Base-by-base conservation (phyloP, 2,888 invertebrate genomes). In the Apoderus coryli region DNA sequence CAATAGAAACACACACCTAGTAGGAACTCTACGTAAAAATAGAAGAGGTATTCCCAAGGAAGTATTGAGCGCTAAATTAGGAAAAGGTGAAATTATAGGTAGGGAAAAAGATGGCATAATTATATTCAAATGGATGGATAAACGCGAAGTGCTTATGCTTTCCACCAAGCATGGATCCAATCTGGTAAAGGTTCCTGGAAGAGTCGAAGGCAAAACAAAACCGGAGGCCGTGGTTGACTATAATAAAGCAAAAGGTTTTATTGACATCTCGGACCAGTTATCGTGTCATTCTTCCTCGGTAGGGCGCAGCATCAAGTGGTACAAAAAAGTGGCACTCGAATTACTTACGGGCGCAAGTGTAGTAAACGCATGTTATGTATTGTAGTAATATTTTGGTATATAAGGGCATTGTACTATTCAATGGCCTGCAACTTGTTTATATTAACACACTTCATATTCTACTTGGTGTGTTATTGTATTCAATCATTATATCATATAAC, bases 21-120 rank as follows among this genome's bases (percentile, higher is more conserved):
- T 46, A 25, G 47, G 44, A 33, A 48, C 45, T 16, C 31, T 50
- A 13, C 34, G 45, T 16, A 29, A 26, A 32, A 49, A 49, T 36
- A 32, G 45, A 27, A 38, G 41, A 38, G 30, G 35, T 25, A 46
- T 40, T 33, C 45, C 46, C 15, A 35, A 36, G 23, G 38, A 44
- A 30, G 40, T 44, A 3, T 25, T 27, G 7, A 2, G 26, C 3
- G 32, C 32, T 35, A 40, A 40, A 33, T 30, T 45, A 9, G 46
- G 46, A 42, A 19, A 7, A 2, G 27, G 25, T 10, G 36, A 39
- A 30, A 25, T 19, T 31, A 2, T 10, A 27, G 14, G 25, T 12
- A 4, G 4, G 16, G 19, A 19, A 12, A 27, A 4, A 13, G 22
- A 31, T 26, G 44, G 38, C 22, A 39, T 43, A 13, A 38, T 39